A percentile compares a stretch with the other conserved stretches of the same genome.
Conservation (phyloP, 2,888 invertebrate species). For the Selenia dentaria region DNA sequence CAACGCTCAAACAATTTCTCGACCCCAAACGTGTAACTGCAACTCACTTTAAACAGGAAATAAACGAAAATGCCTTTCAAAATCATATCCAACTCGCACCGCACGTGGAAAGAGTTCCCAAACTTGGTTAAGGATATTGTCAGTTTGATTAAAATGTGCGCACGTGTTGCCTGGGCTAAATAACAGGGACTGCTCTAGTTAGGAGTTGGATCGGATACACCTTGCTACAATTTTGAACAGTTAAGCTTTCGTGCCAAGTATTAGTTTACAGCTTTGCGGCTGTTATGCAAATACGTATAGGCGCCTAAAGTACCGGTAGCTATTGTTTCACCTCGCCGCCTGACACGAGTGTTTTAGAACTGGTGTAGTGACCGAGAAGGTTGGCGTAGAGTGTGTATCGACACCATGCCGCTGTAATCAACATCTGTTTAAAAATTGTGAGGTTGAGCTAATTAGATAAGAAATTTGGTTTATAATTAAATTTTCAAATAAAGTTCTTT, state of each 20-base stretch:
- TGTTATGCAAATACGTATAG: conserved; percentile 51
- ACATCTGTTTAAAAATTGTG: background rate
- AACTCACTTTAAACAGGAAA: conserved; percentile 21
- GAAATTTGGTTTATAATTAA: too few relatives aligned
- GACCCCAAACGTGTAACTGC: conserved; percentile 9
- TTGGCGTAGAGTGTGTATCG: conserved; percentile 27
- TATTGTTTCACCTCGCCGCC: conserved; percentile 39
- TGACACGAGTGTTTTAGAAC: conserved; percentile 29
- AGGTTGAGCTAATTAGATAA: background rate
- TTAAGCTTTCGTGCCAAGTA: conserved; percentile 46
- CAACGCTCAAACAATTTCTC: conserved; percentile 1
- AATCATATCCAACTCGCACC: conserved; percentile 27
- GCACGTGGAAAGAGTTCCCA: conserved; percentile 26
- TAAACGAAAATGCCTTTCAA: conserved; percentile 27
- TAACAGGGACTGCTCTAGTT: conserved; percentile 24
- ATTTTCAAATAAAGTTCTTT: too few relatives aligned
- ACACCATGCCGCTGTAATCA: conserved; percentile 12
- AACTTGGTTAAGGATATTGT: conserved; percentile 33
- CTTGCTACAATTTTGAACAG: conserved; percentile 43
- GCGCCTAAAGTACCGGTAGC: conserved; percentile 39
- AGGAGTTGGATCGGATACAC: conserved; percentile 38
- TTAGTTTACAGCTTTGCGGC: conserved; percentile 50
- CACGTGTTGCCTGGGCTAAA: conserved; percentile 27
- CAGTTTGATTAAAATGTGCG: conserved; percentile 33
- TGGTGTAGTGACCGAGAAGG: conserved; percentile 26